Conservation (phyloP, 2,113 vertebrate species). For the Pipa parva region DNA sequence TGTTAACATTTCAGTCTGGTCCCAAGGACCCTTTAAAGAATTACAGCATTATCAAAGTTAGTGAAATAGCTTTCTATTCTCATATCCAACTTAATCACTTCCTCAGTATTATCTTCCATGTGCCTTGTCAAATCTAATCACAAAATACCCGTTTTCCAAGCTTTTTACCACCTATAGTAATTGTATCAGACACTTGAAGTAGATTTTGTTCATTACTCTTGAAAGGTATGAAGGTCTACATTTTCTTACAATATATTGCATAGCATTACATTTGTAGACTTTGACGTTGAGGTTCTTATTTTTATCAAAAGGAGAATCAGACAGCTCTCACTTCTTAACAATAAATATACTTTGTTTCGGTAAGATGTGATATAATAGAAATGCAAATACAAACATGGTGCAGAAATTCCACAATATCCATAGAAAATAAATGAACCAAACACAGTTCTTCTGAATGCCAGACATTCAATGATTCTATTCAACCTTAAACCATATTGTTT, state of each 20-base stretch:
- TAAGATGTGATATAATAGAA: neutral
- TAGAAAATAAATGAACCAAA: conserved; percentile 48
- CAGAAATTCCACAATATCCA: too few relatives aligned
- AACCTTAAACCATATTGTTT: conserved; percentile 57
- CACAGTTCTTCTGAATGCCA: conserved; percentile 59
- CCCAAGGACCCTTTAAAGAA: neutral
- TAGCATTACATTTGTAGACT: neutral
- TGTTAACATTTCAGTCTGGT: neutral
- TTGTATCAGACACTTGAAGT: neutral
- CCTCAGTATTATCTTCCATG: neutral
- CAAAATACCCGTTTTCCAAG: neutral
- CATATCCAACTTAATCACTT: conserved; percentile 3
- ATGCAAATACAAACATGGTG: too few relatives aligned
- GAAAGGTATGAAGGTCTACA: neutral
- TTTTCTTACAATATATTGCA: neutral
- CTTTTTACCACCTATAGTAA: neutral
- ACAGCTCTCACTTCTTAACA: too few relatives aligned
- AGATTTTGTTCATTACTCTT: neutral
- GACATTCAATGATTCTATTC: conserved; percentile 63
- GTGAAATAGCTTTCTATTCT: neutral
- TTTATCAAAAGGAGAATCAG: neutral
- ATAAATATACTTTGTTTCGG: neutral
- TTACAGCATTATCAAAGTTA: neutral
- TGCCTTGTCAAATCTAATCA: neutral
- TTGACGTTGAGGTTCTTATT: neutral